phyloP scores from a whole-genome alignment of 2,113 vertebrate genomes.

The Albula glossodonta region DNA sequence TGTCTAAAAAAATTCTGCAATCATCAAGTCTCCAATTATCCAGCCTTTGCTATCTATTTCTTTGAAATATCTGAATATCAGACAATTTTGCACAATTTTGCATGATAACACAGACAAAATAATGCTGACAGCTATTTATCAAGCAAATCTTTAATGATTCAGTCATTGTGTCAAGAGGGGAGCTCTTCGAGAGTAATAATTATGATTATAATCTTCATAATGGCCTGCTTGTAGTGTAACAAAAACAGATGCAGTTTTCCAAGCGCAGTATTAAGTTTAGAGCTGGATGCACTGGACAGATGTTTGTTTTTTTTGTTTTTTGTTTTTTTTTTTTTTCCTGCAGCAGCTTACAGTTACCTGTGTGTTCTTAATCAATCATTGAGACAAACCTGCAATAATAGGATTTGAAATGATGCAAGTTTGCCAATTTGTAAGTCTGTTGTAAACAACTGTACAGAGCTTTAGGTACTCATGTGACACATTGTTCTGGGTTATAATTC shows the following conservation, averaged over 20 bases:
- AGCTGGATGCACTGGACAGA: neutral
- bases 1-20: constrained; percentile 6
- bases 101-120: constrained; percentile 11
- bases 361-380: neutral
- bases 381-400: neutral
- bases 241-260: neutral
- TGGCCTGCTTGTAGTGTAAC: constrained; percentile 18
- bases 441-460: neutral
- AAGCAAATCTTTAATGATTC: constrained; percentile 42
- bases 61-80: constrained; percentile 1
- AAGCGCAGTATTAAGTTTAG: neutral
- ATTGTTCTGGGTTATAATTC: neutral
- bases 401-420: too few species aligned
- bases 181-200: constrained; percentile 22
- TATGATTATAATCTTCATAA: constrained; percentile 40
- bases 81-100: constrained; percentile 29
- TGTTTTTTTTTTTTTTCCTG: neutral
- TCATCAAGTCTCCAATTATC: constrained; percentile 18
- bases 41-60: constrained; percentile 26
- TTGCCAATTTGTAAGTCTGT: too few species aligned
- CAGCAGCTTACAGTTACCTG: neutral
- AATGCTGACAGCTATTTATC: constrained; percentile 25
- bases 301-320: neutral
- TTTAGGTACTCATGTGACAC: neutral
- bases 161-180: constrained; percentile 28